Base-by-base conservation (phyloP, 35 echinoderm and acorn worm species). In the Holothuria glaberrima region DNA sequence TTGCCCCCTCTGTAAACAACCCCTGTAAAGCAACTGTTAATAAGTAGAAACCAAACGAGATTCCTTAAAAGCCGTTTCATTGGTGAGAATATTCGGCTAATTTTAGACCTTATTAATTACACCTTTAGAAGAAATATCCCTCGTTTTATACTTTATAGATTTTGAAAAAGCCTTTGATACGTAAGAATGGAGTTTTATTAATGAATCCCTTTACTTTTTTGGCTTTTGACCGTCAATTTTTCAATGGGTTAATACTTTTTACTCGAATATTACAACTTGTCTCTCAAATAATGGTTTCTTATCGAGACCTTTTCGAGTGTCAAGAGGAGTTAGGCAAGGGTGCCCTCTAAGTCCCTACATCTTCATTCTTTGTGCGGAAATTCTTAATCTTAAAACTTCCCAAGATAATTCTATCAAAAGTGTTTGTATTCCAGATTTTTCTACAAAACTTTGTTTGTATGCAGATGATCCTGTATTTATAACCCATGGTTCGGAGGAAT, bases 101-200 rank as follows among this genome's bases (percentile, higher is more conserved):
- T 86, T 67, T 67, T 86, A 34, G 83, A 86, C 32, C 18, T 86
- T 65, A 66, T 87, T 66, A 27, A 87, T 9, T 87, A 3, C 33
- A 20, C 29, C 29, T 24, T 14, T 32, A 32, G 22, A 32, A 87
- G 36, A 26, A 67, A 68, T 87, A 68, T 63, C 9, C 63, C 83
- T 36, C 27, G 83, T 67, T 36, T 67, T 87, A 32, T 87, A 17
- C 66, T 87, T 68, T 87, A 68, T 67, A n/a, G 59, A 87, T 68
- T 87, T 87, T 66, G 83, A 35, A 67, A 87, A 68, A 58, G 89
- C 89, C 0, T 91, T 91, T 58, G 89, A 83, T 58, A 41, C 44
- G 25, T 66, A 10, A 56, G 63, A 36, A 34, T 83, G 63, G 65
- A 91, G 13, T 70, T 83, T 63, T 78, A 58, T 45, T 78, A 75